Evolutionary conservation across 2,113 vertebrate species (phyloP).

Genomic region (Malaclemys terrapin): DNA sequence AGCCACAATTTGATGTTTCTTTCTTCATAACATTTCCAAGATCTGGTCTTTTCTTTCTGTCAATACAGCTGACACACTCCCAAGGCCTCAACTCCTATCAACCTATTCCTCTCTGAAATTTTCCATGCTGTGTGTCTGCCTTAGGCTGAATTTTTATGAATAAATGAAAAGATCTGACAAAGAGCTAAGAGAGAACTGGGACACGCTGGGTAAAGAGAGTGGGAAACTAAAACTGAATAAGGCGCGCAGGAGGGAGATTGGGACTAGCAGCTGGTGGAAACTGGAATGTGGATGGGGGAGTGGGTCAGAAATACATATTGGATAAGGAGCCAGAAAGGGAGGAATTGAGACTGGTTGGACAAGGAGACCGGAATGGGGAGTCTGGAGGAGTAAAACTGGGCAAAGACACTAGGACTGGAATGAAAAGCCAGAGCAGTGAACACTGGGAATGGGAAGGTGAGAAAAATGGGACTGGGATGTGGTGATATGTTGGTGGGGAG

Average conservation of each 20-base stretch:
- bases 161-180: background rate
- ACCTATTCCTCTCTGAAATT: background rate
- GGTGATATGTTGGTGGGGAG: background rate
- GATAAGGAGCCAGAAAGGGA: background rate
- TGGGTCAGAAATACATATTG: background rate
- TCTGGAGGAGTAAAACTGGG: background rate
- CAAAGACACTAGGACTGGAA: background rate
- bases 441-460: background rate
- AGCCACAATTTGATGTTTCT: background rate
- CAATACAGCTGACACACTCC: accelerated
- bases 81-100: background rate
- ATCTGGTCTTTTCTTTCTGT: background rate
- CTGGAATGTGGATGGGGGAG: background rate
- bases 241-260: background rate
- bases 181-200: background rate
- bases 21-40: background rate
- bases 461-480: background rate
- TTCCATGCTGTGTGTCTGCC: background rate
- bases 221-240: background rate
- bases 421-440: background rate
- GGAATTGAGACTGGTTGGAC: background rate
- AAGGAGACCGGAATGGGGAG: background rate
- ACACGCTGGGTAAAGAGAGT: background rate
- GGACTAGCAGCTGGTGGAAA: background rate
- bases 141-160: background rate